A percentile compares a stretch with the other conserved stretches of the same genome.
These are phyloP conservation scores for Lottia gigantea DNA, from an alignment of 2,888 invertebrate species.

Conservation along the genomic window DNA sequence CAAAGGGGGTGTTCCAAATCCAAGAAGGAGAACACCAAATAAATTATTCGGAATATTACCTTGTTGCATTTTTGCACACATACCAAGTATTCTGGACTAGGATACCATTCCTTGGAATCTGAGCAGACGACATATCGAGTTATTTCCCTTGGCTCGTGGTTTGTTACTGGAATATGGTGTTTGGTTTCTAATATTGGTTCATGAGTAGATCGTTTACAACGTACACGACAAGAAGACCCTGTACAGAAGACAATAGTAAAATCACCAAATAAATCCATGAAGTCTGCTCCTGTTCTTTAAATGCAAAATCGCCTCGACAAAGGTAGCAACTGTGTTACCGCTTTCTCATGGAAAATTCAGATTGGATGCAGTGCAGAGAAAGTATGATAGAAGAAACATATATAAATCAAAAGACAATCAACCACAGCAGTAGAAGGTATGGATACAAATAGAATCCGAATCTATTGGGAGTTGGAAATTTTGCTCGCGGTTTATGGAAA, in stretches of 20 bases:
- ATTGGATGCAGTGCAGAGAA: too few relatives aligned
- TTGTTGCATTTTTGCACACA: constrained; percentile 42
- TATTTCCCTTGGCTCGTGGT: constrained; percentile 17
- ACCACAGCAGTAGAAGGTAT: background rate
- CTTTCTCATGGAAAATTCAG: too few relatives aligned
- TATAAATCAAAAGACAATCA: background rate
- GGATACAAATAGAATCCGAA: too few relatives aligned
- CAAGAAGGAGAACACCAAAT: too few relatives aligned
- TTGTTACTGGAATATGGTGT: constrained; percentile 16
- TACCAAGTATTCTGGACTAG: constrained; percentile 33
- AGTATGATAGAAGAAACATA: background rate
- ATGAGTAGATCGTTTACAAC: constrained; percentile 35
- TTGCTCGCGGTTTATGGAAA: too few relatives aligned
- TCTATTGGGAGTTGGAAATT: too few relatives aligned
- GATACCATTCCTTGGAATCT: constrained; percentile 45
- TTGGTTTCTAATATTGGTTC: constrained; percentile 28
- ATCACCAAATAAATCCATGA: too few relatives aligned
- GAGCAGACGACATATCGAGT: constrained; percentile 40
- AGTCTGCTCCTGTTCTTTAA: too few relatives aligned
- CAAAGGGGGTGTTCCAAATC: too few relatives aligned
- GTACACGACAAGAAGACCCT: constrained; percentile 44
- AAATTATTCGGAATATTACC: constrained; percentile 28
- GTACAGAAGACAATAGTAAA: too few relatives aligned
- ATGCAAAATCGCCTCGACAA: too few relatives aligned
- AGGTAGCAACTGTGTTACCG: too few relatives aligned